phyloP scores from a whole-genome alignment of 2,888 invertebrate species.

The Mythimna pallens region DNA sequence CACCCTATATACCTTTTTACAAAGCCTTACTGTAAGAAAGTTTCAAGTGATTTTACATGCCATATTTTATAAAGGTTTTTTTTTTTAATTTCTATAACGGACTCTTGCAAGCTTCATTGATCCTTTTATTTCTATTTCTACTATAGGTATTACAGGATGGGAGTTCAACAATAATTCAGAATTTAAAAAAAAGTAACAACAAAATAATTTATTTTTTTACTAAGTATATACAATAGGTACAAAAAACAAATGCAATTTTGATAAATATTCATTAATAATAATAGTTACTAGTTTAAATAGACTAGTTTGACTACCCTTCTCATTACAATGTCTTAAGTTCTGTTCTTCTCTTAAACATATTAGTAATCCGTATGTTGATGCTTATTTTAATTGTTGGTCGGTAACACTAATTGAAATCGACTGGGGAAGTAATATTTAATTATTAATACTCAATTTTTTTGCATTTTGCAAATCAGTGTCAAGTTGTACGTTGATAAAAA shows the following conservation, averaged over 20 bases:
- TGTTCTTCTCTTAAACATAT: neutral
- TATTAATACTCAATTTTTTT: too few species aligned
- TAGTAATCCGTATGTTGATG: neutral
- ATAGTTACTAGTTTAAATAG: conserved; percentile 1
- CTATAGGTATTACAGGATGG: neutral
- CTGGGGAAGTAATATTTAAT: too few species aligned
- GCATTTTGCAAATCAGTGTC: too few species aligned
- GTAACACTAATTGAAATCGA: neutral
- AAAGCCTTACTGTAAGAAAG: too few species aligned
- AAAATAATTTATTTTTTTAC: conserved; percentile 32
- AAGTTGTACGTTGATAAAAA: too few species aligned
- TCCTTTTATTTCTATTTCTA: too few species aligned
- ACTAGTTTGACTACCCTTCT: conserved; percentile 26
- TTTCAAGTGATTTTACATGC: too few species aligned
- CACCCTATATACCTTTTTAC: too few species aligned
- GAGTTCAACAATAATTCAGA: neutral
- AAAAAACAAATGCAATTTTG: conserved; percentile 2
- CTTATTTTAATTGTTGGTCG: neutral
- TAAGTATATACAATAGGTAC: neutral
- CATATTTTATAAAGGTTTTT: too few species aligned
- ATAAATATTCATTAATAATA: neutral
- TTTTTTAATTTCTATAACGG: too few species aligned
- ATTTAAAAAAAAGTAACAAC: conserved; percentile 22
- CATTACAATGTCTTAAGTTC: conserved; percentile 2
- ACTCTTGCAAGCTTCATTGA: too few species aligned